These are phyloP conservation scores for Odontocolon sp. DNA, from an alignment of 2,888 invertebrate species.

Conservation along the genomic window DNA sequence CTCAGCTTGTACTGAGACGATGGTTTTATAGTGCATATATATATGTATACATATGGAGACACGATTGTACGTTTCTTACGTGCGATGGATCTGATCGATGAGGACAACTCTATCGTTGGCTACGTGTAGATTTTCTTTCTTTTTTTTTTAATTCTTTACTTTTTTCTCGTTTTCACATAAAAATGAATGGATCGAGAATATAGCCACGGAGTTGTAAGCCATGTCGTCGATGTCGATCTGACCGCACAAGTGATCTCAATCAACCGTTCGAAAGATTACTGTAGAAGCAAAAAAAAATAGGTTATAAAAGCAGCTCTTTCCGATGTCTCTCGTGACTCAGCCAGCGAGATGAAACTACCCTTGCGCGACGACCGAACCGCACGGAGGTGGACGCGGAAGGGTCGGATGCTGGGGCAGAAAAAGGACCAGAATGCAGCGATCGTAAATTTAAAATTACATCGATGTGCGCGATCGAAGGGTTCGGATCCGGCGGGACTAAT, in stretches of 20 bases:
- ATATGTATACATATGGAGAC: neutral
- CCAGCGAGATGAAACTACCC: constrained; percentile 41
- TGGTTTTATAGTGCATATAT: neutral
- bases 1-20: neutral
- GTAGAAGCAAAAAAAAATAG: constrained; percentile 2
- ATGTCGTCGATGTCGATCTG: neutral
- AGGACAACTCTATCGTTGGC: constrained; percentile 24
- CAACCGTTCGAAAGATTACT: neutral
- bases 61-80: neutral
- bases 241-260: constrained; percentile 20
- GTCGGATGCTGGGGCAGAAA: constrained; percentile 27
- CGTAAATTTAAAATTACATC: constrained; percentile 74
- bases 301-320: neutral
- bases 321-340: constrained; percentile 18
- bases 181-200: constrained; percentile 33
- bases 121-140: no score
- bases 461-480: constrained; percentile 67
- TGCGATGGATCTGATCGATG: constrained; percentile 22
- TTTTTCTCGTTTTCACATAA: constrained; percentile 3
- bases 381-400: no score
- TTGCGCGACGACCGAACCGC: no score
- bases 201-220: neutral
- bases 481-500: constrained; percentile 74
- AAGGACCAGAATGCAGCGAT: constrained; percentile 47
- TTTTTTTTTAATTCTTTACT: neutral